phyloP scores from a whole-genome alignment of 2,797 vertebrate species.

The Hypotaenidia okinawae region DNA sequence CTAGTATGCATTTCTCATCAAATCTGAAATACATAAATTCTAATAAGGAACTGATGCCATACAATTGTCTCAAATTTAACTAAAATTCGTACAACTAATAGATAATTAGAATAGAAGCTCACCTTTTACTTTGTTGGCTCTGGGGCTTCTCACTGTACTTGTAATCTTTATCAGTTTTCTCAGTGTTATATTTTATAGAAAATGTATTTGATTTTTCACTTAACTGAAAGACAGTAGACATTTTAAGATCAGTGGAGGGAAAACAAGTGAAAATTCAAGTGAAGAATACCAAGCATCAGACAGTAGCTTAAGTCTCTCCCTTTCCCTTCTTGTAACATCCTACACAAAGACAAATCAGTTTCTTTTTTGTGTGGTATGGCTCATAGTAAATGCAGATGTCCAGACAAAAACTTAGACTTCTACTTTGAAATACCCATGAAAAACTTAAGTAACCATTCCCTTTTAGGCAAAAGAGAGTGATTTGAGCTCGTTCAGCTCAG shows the following conservation, averaged over 20 bases:
- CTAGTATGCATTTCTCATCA: not conserved
- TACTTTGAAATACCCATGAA: not conserved
- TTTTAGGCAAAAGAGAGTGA: slow-evolving; percentile 87
- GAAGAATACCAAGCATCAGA: not conserved
- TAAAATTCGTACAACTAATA: not conserved
- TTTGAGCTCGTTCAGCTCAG: slow-evolving; percentile 80
- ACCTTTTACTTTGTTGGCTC: not conserved
- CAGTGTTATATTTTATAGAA: not conserved
- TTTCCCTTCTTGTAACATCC: not conserved
- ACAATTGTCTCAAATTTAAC: not conserved
- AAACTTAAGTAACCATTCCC: not conserved
- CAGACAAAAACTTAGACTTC: not conserved
- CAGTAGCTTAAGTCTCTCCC: not conserved
- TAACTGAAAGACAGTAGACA: not conserved
- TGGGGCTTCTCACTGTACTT: not conserved
- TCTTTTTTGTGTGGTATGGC: not conserved
- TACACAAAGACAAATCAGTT: not conserved
- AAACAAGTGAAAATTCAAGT: not conserved
- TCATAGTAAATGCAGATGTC: not conserved
- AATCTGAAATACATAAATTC: not conserved
- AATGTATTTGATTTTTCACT: not conserved
- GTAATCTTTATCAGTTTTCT: not conserved
- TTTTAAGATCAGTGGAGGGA: not conserved
- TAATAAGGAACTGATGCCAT: not conserved
- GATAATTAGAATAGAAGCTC: not conserved